Percentiles rank a stretch among this genome's conserved stretches.
Evolutionary conservation across 2,797 vertebrate species (phyloP).

Genomic region (Galago senegalensis): DNA sequence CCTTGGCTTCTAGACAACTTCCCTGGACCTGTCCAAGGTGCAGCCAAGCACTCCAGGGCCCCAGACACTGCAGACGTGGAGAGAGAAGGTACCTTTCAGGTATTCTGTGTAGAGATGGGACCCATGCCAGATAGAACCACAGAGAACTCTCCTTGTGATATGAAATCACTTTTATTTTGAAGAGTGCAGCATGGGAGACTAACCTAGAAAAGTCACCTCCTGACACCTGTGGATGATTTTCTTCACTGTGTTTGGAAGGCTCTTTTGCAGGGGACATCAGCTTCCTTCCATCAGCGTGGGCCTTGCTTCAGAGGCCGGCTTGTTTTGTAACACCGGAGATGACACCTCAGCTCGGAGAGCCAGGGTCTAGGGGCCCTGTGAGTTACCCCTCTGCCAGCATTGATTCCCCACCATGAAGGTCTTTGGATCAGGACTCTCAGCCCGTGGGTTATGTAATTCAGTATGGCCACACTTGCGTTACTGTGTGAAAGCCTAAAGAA

Average conservation of each 20-base stretch:
- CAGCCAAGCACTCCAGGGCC: neutral
- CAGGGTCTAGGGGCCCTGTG: fast-evolving
- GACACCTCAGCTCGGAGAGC: neutral
- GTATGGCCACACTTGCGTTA: neutral
- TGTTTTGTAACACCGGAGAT: neutral
- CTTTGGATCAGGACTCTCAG: neutral
- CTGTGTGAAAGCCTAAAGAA: neutral
- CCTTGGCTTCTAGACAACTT: neutral
- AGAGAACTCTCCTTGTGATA: neutral
- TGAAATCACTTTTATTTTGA: neutral
- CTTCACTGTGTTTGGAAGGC: neutral
- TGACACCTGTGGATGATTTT: neutral
- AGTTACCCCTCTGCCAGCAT: no score
- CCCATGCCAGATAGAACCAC: neutral
- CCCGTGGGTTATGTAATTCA: fast-evolving
- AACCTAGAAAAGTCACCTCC: neutral
- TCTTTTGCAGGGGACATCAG: neutral
- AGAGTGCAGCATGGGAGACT: fast-evolving
- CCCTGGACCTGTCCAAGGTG: neutral
- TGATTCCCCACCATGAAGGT: neutral
- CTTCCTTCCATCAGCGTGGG: neutral
- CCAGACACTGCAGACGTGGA: neutral
- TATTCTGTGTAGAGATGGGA: neutral
- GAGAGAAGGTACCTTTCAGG: neutral
- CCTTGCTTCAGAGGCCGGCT: neutral